Base-by-base conservation (phyloP, 2,113 vertebrate genomes). In the Oplegnathus fasciatus region DNA sequence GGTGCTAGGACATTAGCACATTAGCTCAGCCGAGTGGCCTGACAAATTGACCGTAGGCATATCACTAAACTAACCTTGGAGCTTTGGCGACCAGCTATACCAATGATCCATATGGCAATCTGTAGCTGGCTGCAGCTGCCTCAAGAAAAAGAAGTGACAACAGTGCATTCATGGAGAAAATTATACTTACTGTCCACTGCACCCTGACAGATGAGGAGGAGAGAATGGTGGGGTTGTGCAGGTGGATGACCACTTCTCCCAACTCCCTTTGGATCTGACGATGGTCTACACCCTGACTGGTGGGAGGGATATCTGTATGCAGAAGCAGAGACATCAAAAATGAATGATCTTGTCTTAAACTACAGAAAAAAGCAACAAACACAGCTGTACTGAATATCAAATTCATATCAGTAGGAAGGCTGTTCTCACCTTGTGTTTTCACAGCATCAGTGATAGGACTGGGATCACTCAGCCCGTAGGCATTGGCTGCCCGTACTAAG, bases 381-480 rank as follows among this genome's bases (percentile, higher is more conserved):
- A 50, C 10, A 1, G 18, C 15, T 20, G 20, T 30, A 18, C 9
- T 34, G 14, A 32, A 22, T 58, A 64, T 62, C 0, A 26, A 28
- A 48, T 34, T 77, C 0, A 2, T 11, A 46, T 58, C 24, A 22
- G 34, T 50, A 60, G 44, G 6, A 60, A 32, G 13, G 20, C 26
- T 46, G 22, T 44, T 75, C 91, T 91, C 93, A 99, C 98, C 98
- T 96, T 99, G 98, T 55, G 97, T 99, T 95, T 98, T 99, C 88
- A 99, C 97, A 54, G 98, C 97, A 71, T 99, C 98, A 48, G 98
- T 98, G 94, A 99, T 99, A 85, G 98, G 97, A 94, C 98, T 99
- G 40, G 98, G 98, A 90, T 99, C 98, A 24, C 98, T 99, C 83
- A 99, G 96, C 82, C 98, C 98, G 40, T 99, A 99, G 0, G 98